phyloP scores from a whole-genome alignment of 2,113 vertebrate species.

The Dipodomys merriami region DNA sequence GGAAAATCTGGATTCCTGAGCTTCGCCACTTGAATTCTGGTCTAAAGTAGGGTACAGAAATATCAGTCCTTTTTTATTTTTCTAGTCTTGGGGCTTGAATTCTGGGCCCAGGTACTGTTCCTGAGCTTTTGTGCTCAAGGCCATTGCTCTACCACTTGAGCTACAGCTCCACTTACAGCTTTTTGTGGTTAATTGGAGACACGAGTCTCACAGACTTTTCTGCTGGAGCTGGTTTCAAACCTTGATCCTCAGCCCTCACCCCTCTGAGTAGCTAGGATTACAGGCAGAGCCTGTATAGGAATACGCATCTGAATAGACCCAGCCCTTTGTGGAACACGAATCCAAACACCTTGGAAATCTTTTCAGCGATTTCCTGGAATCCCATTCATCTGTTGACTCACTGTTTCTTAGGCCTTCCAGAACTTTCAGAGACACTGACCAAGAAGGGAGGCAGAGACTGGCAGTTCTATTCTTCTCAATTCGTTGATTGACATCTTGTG shows the following conservation, averaged over 20 bases:
- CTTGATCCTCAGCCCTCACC: no score
- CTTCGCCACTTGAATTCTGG: background rate
- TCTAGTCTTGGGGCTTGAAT: no score
- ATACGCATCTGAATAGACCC: background rate
- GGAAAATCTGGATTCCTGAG: background rate
- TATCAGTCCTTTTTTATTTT: no score
- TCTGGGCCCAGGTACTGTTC: no score
- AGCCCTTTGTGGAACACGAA: background rate
- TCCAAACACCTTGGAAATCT: background rate
- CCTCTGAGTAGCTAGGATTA: no score
- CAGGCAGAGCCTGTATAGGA: background rate
- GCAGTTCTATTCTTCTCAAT: background rate
- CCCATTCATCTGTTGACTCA: background rate
- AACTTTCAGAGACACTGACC: conserved; percentile 6
- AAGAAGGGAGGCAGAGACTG: background rate
- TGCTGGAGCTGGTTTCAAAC: no score
- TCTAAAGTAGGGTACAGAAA: background rate
- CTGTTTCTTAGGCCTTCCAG: background rate
- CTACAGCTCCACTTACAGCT: no score
- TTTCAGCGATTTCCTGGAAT: conserved; percentile 22
- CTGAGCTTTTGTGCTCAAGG: no score
- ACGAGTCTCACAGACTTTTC: no score
- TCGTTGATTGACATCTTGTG: conserved; percentile 48
- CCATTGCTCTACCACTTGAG: no score
- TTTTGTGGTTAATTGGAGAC: no score